Evolutionary conservation across 1,140 invertebrate species (phyloP).

Genomic region (Drosophila varians): DNA sequence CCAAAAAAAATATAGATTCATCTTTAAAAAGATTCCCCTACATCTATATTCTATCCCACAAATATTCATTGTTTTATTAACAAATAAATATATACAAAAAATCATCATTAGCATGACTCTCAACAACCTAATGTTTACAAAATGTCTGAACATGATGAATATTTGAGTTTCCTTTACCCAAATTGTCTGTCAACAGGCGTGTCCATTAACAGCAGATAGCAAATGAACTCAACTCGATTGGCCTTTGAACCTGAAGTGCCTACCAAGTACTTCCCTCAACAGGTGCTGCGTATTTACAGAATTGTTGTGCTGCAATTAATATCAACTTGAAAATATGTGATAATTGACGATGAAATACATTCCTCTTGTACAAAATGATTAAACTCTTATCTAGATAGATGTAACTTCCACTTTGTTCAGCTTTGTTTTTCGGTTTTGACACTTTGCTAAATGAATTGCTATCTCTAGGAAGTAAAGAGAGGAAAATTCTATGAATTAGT

Average conservation of each 20-base stretch:
- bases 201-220: neutral
- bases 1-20: too few relatives aligned
- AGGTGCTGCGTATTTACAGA: neutral
- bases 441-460: slow-evolving; percentile 35
- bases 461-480: neutral
- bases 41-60: neutral
- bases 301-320: slow-evolving; percentile 16
- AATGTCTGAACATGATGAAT: neutral
- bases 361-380: slow-evolving; percentile 17
- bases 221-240: slow-evolving; percentile 1
- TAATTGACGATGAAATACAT: slow-evolving; percentile 21
- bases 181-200: slow-evolving; percentile 6
- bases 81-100: neutral
- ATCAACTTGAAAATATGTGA: neutral
- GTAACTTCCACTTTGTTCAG: neutral
- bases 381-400: slow-evolving; percentile 34
- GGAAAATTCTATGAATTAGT: slow-evolving; percentile 9
- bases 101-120: neutral
- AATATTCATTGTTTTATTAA: neutral
- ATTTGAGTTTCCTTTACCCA: neutral
- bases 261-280: neutral
- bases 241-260: slow-evolving; percentile 2
- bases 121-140: neutral
- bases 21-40: neutral
- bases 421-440: slow-evolving; percentile 6